A percentile compares a stretch with the other conserved stretches of the same genome.
Evolutionary conservation across 1,140 invertebrate species (phyloP).

Genomic region (Sycophila sp.): DNA sequence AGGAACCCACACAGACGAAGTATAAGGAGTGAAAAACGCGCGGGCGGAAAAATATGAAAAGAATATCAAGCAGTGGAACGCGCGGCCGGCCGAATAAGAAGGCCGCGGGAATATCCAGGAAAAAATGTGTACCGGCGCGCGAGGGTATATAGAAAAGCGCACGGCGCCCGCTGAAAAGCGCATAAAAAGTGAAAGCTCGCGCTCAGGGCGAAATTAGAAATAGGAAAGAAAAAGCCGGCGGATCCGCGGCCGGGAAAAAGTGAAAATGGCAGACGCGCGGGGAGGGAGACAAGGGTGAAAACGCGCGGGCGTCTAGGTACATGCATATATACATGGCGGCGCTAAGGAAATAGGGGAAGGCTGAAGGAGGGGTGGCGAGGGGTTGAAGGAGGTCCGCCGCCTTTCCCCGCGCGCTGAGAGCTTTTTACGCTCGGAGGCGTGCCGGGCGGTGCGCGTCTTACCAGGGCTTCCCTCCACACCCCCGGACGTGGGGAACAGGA

Average conservation of each 20-base stretch:
- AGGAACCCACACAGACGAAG: too few relatives aligned
- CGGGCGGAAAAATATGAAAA: conserved; percentile 37
- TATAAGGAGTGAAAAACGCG: conserved; percentile 16
- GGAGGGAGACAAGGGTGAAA: too few relatives aligned
- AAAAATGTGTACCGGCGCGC: not conserved
- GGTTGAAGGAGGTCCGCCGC: not conserved
- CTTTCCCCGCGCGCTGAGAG: too few relatives aligned
- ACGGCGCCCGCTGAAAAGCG: not conserved
- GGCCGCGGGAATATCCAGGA: not conserved
- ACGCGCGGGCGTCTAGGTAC: conserved; percentile 57
- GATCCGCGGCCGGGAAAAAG: too few relatives aligned
- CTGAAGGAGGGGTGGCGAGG: not conserved
- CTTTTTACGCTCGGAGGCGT: conserved; percentile 63
- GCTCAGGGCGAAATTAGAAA: not conserved
- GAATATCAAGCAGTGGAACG: conserved; percentile 29
- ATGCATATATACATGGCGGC: conserved; percentile 29
- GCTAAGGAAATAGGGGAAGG: conserved; percentile 59
- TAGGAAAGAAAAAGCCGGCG: not conserved
- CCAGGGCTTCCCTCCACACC: conserved; percentile 61
- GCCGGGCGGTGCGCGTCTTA: conserved; percentile 63
- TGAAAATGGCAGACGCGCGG: conserved; percentile 60
- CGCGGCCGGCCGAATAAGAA: not conserved
- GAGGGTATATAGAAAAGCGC: not conserved
- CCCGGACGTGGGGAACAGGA: conserved; percentile 65
- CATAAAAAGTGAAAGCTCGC: not conserved